Evolutionary conservation across 2,113 vertebrate genomes (phyloP).

Genomic region (Cyphomyrus plagiostoma): DNA sequence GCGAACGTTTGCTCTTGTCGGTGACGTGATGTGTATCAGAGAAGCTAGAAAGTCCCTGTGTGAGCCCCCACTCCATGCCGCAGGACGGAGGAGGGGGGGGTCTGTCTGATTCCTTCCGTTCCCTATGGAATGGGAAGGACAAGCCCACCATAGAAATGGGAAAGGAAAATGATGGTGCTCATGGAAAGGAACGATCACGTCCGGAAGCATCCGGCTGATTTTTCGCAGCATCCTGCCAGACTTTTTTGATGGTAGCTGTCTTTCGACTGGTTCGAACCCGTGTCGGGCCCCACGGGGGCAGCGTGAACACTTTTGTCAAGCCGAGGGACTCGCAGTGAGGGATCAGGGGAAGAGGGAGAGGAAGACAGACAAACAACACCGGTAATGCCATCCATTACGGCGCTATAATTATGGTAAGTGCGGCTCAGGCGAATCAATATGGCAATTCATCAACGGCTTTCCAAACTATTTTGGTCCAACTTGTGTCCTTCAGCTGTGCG

Average conservation of each 20-base stretch:
- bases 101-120: slow-evolving; percentile 61
- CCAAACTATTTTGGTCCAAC: slow-evolving; percentile 61
- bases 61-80: slow-evolving; percentile 31
- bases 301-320: slow-evolving; percentile 69
- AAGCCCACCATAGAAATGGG: neutral
- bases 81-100: neutral
- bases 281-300: neutral
- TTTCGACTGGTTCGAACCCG: neutral
- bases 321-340: slow-evolving; percentile 56
- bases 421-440: slow-evolving; percentile 87
- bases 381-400: slow-evolving; percentile 84
- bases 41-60: slow-evolving; percentile 6
- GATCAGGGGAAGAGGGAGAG: neutral
- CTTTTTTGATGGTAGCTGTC: neutral
- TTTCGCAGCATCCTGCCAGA: neutral
- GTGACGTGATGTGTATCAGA: slow-evolving; percentile 17
- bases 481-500: slow-evolving; percentile 70
- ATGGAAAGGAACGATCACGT: neutral
- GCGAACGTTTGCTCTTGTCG: slow-evolving; percentile 28
- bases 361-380: slow-evolving; percentile 45
- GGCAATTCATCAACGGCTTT: slow-evolving; percentile 88
- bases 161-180: neutral
- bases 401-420: slow-evolving; percentile 97
- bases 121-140: slow-evolving; percentile 49
- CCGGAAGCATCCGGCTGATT: neutral